These are phyloP conservation scores for Tyrannus savana DNA, from an alignment of 2,113 vertebrate species.

Conservation along the genomic window DNA sequence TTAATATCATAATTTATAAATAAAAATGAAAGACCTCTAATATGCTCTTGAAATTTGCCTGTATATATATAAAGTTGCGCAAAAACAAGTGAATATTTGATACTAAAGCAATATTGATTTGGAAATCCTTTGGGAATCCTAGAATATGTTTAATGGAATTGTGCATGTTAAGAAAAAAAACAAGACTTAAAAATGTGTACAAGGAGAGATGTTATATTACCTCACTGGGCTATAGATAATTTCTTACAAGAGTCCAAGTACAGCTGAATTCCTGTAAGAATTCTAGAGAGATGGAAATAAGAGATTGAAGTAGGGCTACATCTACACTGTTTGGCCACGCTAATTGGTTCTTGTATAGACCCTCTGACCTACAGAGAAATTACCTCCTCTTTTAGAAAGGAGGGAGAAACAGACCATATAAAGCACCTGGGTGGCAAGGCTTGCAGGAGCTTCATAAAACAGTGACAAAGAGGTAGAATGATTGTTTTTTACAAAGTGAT, in stretches of 20 bases:
- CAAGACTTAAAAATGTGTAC: neutral
- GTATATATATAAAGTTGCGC: neutral
- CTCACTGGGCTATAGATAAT: neutral
- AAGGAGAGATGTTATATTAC: neutral
- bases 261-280: neutral
- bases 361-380: neutral
- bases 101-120: neutral
- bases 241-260: neutral
- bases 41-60: neutral
- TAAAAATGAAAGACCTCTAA: neutral
- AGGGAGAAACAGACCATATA: neutral
- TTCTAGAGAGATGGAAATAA: neutral
- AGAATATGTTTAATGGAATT: neutral
- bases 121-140: neutral
- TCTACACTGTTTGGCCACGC: neutral
- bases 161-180: neutral
- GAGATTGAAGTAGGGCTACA: neutral
- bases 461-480: neutral
- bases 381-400: neutral
- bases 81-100: neutral
- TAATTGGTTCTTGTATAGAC: neutral
- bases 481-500: neutral
- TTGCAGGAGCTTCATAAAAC: neutral
- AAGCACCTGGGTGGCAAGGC: neutral
- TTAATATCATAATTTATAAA: neutral